Evolutionary conservation across 2,797 vertebrate genomes (phyloP).

Genomic region (Perodicticus potto): DNA sequence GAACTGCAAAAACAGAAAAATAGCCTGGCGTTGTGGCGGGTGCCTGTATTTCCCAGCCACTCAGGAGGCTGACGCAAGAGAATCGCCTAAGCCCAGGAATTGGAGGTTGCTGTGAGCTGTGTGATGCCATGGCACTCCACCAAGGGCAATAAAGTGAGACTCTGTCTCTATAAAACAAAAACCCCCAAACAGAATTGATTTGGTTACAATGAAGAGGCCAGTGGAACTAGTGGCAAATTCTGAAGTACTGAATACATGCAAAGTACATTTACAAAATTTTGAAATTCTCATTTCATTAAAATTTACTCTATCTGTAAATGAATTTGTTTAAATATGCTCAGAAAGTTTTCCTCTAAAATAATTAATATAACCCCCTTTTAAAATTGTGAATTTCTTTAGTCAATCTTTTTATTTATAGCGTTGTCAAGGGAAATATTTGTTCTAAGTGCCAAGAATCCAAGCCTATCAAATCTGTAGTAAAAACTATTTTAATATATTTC

Average conservation of each 20-base stretch:
- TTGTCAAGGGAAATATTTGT: slow-evolving; percentile 45
- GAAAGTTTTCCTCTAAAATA: neutral
- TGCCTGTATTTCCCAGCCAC: no score
- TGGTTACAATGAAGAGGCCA: neutral
- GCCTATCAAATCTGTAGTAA: neutral
- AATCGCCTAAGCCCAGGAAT: no score
- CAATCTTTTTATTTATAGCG: neutral
- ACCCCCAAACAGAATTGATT: neutral
- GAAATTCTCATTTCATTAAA: slow-evolving; percentile 15
- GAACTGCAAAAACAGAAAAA: no score
- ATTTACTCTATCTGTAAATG: neutral
- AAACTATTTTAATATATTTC: neutral
- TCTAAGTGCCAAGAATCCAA: neutral
- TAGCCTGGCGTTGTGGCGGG: no score
- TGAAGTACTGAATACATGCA: neutral
- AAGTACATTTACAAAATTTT: neutral
- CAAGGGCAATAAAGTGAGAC: no score
- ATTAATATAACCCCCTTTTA: slow-evolving; percentile 12
- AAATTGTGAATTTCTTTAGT: neutral
- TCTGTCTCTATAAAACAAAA: neutral
- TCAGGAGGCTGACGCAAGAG: no score
- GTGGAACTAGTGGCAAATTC: neutral
- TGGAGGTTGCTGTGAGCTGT: no score
- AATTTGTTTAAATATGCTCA: slow-evolving; percentile 10
- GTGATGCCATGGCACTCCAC: no score